Evolutionary conservation across 1,140 invertebrate species (phyloP).

Genomic region (Uloborus diversus): DNA sequence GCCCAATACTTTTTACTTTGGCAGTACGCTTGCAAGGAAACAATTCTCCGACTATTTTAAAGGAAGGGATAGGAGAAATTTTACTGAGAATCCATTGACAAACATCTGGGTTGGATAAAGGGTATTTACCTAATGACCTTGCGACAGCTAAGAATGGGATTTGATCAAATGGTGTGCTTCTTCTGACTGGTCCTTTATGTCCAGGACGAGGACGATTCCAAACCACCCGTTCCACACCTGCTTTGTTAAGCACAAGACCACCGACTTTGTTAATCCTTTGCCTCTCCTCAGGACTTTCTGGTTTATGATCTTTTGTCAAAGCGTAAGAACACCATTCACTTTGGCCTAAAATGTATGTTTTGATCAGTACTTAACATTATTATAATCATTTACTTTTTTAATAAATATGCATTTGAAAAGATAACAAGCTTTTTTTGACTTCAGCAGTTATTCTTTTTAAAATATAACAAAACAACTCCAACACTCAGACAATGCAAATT

Average conservation of each 20-base stretch:
- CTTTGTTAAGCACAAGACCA: constrained; percentile 83
- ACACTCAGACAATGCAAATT: constrained; percentile 91
- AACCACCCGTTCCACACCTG: constrained; percentile 93
- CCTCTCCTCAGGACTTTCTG: constrained; percentile 87
- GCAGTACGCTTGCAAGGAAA: too few relatives aligned
- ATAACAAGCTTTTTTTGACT: too few relatives aligned
- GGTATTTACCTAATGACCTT: constrained; percentile 82
- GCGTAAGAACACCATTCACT: constrained; percentile 80
- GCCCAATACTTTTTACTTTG: not conserved
- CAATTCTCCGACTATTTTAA: too few relatives aligned
- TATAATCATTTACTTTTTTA: too few relatives aligned
- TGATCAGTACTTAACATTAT: constrained; percentile 80
- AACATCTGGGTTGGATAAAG: not conserved
- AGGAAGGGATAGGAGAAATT: too few relatives aligned
- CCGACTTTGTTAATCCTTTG: constrained; percentile 82
- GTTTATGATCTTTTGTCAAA: constrained; percentile 93
- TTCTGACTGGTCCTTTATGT: constrained; percentile 78
- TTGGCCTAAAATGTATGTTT: constrained; percentile 70
- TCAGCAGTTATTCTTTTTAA: too few relatives aligned
- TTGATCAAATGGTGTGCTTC: constrained; percentile 88
- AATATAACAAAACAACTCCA: too few relatives aligned
- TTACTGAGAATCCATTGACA: too few relatives aligned
- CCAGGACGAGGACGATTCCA: constrained; percentile 89
- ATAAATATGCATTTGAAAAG: too few relatives aligned
- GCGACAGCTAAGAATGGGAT: constrained; percentile 97